These are phyloP conservation scores for Monodelphis domestica DNA, from an alignment of 2,797 vertebrate genomes.

Conservation along the genomic window DNA sequence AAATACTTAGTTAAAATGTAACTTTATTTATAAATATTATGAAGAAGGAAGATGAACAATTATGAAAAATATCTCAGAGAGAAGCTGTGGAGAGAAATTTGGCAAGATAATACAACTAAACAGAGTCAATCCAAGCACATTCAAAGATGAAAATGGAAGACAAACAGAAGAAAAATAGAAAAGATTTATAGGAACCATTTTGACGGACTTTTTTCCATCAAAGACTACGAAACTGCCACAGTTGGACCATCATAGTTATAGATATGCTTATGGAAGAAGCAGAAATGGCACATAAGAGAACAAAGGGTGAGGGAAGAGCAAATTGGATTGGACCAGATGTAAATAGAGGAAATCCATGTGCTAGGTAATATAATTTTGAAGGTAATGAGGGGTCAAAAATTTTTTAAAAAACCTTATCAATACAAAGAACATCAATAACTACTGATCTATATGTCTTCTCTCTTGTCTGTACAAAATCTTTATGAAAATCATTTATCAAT, in stretches of 20 bases:
- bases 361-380: background rate
- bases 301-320: background rate
- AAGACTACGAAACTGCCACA: background rate
- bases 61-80: background rate
- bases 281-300: background rate
- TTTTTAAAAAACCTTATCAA: too few relatives aligned
- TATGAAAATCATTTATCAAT: background rate
- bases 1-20: background rate
- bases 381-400: background rate
- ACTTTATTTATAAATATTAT: background rate
- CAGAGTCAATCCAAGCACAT: background rate
- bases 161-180: background rate
- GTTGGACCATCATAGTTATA: background rate
- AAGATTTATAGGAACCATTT: background rate
- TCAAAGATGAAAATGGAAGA: background rate
- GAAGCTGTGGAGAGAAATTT: background rate
- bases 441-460: background rate
- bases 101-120: background rate
- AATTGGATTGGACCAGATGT: background rate
- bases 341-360: background rate
- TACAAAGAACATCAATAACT: background rate
- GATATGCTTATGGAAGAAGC: too few relatives aligned
- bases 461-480: background rate
- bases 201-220: background rate
- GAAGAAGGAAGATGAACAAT: background rate